Percentiles rank a stretch among this genome's conserved stretches.
phyloP scores from a whole-genome alignment of 2,888 invertebrate species.

The Gari tellinella region DNA sequence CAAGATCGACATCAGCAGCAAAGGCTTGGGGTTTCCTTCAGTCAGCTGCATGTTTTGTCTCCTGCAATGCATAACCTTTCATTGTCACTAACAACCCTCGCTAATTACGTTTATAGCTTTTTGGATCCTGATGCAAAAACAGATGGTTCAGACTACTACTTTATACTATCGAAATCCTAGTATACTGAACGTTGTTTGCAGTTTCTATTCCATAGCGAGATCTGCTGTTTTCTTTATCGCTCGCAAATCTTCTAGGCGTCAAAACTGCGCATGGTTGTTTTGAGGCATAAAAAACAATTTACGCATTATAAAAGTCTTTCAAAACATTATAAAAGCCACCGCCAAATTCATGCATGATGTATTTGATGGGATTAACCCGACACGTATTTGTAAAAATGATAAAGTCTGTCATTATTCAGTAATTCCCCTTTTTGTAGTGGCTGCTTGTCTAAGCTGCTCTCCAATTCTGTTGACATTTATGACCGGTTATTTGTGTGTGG shows the following conservation, averaged over 20 bases:
- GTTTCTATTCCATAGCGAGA: too few species aligned
- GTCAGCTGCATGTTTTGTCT: not conserved
- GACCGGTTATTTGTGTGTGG: slow-evolving; percentile 36
- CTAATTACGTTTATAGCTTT: too few species aligned
- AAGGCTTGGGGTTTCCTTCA: slow-evolving; percentile 1
- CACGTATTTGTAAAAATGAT: slow-evolving; percentile 34
- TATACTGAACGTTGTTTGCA: too few species aligned
- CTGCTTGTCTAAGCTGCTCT: slow-evolving; percentile 23
- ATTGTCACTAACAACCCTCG: too few species aligned
- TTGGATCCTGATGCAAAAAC: too few species aligned
- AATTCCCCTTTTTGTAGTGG: slow-evolving; percentile 27
- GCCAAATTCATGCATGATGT: slow-evolving; percentile 6
- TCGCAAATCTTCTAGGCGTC: too few species aligned
- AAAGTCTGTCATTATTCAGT: slow-evolving; percentile 30
- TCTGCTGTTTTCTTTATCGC: too few species aligned
- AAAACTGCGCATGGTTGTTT: slow-evolving; percentile 1
- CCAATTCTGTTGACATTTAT: slow-evolving; percentile 26
- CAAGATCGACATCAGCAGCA: not conserved
- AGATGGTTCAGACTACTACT: too few species aligned
- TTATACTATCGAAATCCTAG: too few species aligned
- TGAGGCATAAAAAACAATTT: slow-evolving; percentile 28
- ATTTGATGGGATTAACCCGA: slow-evolving; percentile 13
- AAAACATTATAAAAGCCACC: slow-evolving; percentile 35
- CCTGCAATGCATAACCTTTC: too few species aligned
- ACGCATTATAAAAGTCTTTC: slow-evolving; percentile 34